These are phyloP conservation scores for Sphaeramia orbicularis DNA, from an alignment of 2,797 vertebrate genomes.

Conservation along the genomic window DNA sequence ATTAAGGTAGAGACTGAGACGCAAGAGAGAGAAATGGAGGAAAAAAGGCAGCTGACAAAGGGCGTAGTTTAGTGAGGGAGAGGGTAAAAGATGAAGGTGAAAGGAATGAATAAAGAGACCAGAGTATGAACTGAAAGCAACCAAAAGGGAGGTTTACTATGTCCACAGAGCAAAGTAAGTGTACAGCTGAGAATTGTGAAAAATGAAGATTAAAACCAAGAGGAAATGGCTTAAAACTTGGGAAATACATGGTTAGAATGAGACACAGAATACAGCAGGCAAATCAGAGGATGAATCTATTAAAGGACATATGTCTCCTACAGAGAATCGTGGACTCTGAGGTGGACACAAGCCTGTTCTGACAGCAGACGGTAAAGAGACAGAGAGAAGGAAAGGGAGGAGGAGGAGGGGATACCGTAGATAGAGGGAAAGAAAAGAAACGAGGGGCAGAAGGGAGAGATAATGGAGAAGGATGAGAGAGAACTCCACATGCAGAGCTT, in stretches of 20 bases:
- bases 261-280: conserved; percentile 5
- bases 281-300: conserved; percentile 29
- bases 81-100: conserved; percentile 42
- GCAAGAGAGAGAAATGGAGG: conserved; percentile 38
- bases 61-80: conserved; percentile 25
- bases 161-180: conserved; percentile 27
- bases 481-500: conserved; percentile 67
- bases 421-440: conserved; percentile 14
- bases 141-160: conserved; percentile 23
- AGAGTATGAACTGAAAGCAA: conserved; percentile 37
- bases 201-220: conserved; percentile 16
- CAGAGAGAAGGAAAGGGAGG: conserved; percentile 23
- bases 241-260: background rate
- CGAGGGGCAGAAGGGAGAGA: conserved; percentile 23
- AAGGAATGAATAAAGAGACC: conserved; percentile 29
- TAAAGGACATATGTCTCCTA: conserved; percentile 16
- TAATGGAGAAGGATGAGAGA: conserved; percentile 60
- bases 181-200: conserved; percentile 16
- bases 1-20: conserved; percentile 50
- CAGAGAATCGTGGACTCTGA: background rate
- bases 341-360: conserved; percentile 2
- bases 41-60: conserved; percentile 30
- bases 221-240: conserved; percentile 23
- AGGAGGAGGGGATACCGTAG: conserved; percentile 3
- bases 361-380: conserved; percentile 27